Conservation (phyloP, 92 coral and sea anemone genomes). For the Porites evermanni region DNA sequence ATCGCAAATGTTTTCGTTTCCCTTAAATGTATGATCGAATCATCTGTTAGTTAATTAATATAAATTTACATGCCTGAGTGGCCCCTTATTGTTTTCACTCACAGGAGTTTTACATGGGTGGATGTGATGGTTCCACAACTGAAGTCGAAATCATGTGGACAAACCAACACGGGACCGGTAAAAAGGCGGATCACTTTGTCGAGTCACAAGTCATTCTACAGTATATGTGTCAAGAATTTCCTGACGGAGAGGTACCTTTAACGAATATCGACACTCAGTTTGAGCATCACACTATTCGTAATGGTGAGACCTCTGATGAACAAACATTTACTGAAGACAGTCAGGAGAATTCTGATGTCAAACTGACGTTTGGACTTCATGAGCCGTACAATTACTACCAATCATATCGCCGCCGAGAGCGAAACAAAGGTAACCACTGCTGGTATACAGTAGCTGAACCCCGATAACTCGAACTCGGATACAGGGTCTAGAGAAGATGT, state of each 20-base stretch:
- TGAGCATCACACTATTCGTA: constrained; percentile 20
- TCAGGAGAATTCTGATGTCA: neutral
- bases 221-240: constrained; percentile 9
- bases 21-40: neutral
- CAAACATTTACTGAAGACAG: neutral
- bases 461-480: too few relatives aligned
- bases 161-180: neutral
- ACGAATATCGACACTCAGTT: neutral
- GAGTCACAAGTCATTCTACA: constrained; percentile 55
- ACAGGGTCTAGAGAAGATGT: too few relatives aligned
- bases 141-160: constrained; percentile 62
- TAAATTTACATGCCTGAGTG: constrained; percentile 5
- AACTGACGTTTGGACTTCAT: too few relatives aligned
- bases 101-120: constrained; percentile 32
- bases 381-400: constrained; percentile 24
- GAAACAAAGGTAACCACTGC: constrained; percentile 21
- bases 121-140: constrained; percentile 21
- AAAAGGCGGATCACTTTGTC: constrained; percentile 35
- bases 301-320: neutral
- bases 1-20: neutral
- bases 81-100: neutral
- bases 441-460: neutral
- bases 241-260: too few relatives aligned
- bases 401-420: constrained; percentile 7
- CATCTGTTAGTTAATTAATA: neutral